These are phyloP conservation scores for Thaleichthys pacificus DNA, from an alignment of 2,797 vertebrate species.

Conservation along the genomic window DNA sequence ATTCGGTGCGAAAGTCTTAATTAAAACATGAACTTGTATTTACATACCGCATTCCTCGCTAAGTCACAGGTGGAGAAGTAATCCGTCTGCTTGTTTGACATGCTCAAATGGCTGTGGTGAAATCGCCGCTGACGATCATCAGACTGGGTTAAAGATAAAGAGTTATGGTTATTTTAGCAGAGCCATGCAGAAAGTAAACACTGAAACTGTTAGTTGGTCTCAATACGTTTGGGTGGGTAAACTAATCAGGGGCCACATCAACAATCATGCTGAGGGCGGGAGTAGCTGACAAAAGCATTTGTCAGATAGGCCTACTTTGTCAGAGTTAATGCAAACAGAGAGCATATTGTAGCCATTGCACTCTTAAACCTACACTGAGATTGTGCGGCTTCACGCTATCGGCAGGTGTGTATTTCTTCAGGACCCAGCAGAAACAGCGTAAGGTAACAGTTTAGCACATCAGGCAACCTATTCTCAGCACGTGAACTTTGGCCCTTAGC, in stretches of 20 bases:
- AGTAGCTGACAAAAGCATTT: no score
- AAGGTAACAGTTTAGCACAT: background rate
- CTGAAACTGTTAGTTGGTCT: no score
- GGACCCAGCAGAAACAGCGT: no score
- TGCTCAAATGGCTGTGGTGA: background rate
- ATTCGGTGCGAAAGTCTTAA: conserved; percentile 30
- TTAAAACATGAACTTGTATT: conserved; percentile 41
- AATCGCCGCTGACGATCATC: conserved; percentile 4
- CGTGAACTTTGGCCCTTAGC: background rate
- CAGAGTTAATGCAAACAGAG: no score
- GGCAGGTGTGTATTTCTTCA: no score
- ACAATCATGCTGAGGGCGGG: no score
- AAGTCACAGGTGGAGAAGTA: background rate
- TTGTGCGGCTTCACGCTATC: no score
- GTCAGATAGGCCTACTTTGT: no score
- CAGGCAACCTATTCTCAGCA: background rate
- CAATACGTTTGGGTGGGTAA: no score
- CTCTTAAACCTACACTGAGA: no score
- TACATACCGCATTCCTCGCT: conserved; percentile 38
- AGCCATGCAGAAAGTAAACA: conserved; percentile 17
- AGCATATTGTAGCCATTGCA: no score
- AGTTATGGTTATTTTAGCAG: conserved; percentile 5
- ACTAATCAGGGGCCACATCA: no score
- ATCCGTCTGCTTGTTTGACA: conserved; percentile 28
- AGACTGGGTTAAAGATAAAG: conserved; percentile 15